Evolutionary conservation across 2,888 invertebrate genomes (phyloP), one percentile per base, ranked within the genome.

Genomic region (Philereme vetulata): DNA sequence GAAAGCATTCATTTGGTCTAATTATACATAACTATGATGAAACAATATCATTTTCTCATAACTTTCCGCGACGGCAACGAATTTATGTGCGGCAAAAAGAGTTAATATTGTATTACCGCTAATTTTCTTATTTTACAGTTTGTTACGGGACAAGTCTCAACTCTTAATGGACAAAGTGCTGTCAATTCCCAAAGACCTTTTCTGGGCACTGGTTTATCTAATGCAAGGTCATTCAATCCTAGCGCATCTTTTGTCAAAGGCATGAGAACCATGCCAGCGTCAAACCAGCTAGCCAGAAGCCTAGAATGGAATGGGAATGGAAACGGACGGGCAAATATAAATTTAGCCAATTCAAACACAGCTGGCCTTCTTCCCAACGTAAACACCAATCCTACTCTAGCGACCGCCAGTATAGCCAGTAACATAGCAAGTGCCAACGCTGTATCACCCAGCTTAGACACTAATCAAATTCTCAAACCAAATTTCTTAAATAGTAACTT

Each of bases 111-210:
- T 42, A n/a, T 4, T 10, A 10, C 10, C 4, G 3, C 6, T 4
- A 42, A 4, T 32, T 40, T 8, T 9, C 7, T 43, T 36, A 35
- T 44, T 54, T 70, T 66, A 21, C 66, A 68, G 68, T 32, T 54
- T 4, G n/a, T 40, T 4, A 38, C 36, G 7, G 68, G 61, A 51
- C 62, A 59, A 51, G 9, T 60, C 4, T 1, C 46, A 45, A 3
- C 42, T 45, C 9, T 36, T 32, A 11, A 45, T 34, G 64, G 56
- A 9, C 58, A 51, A 48, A 56, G 49, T 35, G 34, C 32, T 4
- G 8, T 60, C 32, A 60, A 51, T 44, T 9, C 49, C 11, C 54
- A 51, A 11, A 53, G 32, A 49, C 46, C 49, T 44, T n/a, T 40
- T 5, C 21, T 40, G 0, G 8, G 35, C 34, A 58, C 48, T 40